Evolutionary conservation across 2,113 vertebrate species (phyloP), one percentile per base, ranked within the genome.

Genomic region (Clarias batrachus): DNA sequence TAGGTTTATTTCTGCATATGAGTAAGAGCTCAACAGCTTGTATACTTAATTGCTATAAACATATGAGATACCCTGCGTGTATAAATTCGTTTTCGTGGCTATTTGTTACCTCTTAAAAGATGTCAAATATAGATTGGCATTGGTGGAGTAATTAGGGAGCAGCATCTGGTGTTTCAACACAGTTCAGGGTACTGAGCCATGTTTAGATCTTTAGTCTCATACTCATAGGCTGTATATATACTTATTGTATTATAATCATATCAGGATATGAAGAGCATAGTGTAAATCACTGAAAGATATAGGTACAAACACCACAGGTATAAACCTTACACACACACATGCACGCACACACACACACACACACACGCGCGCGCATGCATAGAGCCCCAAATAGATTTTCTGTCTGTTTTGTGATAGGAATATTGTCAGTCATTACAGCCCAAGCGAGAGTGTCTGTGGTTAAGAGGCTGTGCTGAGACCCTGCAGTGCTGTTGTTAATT

Each of bases 401-500:
- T 84, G 87, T 86, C 68, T 63, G 66, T 85, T 60, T 84, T 81
- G 68, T 83, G 85, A 85, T 71, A 56, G 52, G 78, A 73, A 83
- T 85, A 81, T 87, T 87, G 66, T 87, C 37, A 77, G 76, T 84
- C 83, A 78, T 87, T 87, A 66, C 73, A 85, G 73, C 87, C 85
- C 41, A 85, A 82, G 37, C 25, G 25, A 73, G 54, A 78, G 41
- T 52, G 85, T 76, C 41, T 84, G 83, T 6, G 65, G 87, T 74
- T 85, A 65, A 87, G 30, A 87, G 52, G 66, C 80, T 83, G 74
- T 87, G 85, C 74, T 13, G 74, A 84, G 60, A 85, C 71, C 82
- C 87, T 85, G 74, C 30, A 74, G 85, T 80, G 82, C 87, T 74
- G 85, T 59, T 80, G 87, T 81, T 90, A 90, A 90, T 89, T 90